A percentile compares a stretch with the other conserved stretches of the same genome.
Conservation (phyloP, 2,113 vertebrate species). For the Zapornia atra region DNA sequence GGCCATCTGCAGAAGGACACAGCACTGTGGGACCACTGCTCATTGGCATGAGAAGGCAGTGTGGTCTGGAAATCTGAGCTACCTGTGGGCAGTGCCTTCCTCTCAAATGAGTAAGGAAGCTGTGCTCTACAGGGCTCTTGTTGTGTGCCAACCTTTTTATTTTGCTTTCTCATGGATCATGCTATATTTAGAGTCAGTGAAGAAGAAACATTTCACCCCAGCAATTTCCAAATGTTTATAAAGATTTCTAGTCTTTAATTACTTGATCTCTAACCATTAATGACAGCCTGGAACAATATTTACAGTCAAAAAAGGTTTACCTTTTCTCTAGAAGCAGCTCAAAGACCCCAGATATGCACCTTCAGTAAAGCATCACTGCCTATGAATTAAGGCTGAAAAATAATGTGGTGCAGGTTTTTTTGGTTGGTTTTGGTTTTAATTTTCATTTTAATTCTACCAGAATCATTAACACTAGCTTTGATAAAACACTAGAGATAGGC, state of each 20-base stretch:
- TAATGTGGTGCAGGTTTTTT: background rate
- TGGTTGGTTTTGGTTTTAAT: background rate
- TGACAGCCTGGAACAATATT: background rate
- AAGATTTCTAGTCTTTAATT: background rate
- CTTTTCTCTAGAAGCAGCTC: background rate
- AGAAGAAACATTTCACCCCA: background rate
- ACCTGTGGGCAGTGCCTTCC: background rate
- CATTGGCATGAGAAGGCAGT: background rate
- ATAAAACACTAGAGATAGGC: background rate
- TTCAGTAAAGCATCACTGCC: background rate
- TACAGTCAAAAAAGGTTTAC: background rate
- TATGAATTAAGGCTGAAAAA: background rate
- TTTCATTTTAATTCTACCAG: background rate
- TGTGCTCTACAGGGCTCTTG: background rate
- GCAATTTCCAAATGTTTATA: background rate
- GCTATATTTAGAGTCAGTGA: background rate
- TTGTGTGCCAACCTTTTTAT: background rate
- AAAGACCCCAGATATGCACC: background rate
- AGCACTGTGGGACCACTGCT: background rate
- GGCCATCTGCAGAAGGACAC: background rate
- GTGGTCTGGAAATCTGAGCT: background rate
- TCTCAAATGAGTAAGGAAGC: background rate
- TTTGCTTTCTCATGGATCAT: background rate
- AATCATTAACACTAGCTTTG: background rate
- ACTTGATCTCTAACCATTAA: background rate